Evolutionary conservation across 1,140 invertebrate genomes (phyloP), one percentile per base, ranked within the genome.

Genomic region (Acromyrmex charruanus): DNA sequence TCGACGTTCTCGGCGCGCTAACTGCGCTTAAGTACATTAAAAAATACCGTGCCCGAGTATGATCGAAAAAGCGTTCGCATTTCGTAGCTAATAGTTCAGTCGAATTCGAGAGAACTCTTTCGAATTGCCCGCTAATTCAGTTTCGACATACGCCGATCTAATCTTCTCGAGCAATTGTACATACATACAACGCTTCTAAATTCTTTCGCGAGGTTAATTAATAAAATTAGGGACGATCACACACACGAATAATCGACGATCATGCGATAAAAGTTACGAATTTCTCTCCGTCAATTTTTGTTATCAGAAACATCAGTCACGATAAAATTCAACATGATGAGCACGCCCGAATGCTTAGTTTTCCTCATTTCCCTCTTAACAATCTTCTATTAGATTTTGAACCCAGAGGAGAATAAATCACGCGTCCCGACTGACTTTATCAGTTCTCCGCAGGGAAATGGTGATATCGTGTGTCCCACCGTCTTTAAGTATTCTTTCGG

Each of bases 1-100:
- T 55, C 80, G 61, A 82, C 61, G 44, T 25, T 21, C 53, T 18
- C 51, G 51, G 12, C 53, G 55, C 77, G 86, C 58, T 90, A 91
- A 44, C 69, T 84, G 91, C 91, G 89, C 91, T 93, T 94, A 94
- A 94, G 94, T 94, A 94, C 93, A 93, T 94, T 94, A 94, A 94
- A 94, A 94, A 94, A 94, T 94, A 94, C 93, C 91, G 92, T 89
- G 92, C 89, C 89, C 91, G 86, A 87, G 72, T 72, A 59, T 65
- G 89, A 91, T 59, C 74, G 84, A 77, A 66, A 85, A 87, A 84
- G 86, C 84, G 81, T 9, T 68, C 25, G 35, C 65, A 28, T 18
- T 49, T 82, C 51, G 77, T 51, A 28, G 9, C 51, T 51, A 31
- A 69, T 21, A 55, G 35, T 35, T 71, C 65, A 25, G 10, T 51